A percentile compares a stretch with the other conserved stretches of the same genome.
Conservation (phyloP, 2,797 vertebrate species). For the Coregonus sp. region DNA sequence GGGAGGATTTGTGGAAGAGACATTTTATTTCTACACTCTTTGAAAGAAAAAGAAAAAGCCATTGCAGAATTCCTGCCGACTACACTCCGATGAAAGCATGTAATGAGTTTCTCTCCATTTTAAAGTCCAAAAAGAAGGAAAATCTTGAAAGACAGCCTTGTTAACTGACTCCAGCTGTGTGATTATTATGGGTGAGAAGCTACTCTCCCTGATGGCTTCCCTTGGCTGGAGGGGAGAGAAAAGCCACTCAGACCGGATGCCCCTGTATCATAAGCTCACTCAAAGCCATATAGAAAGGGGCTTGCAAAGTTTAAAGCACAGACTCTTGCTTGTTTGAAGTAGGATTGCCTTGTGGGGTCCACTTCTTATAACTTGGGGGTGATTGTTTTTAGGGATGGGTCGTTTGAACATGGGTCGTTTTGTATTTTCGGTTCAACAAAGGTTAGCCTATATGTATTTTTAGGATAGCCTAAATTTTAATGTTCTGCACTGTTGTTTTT, state of each 20-base stretch:
- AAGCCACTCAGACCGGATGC: not conserved
- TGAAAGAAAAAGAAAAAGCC: not conserved
- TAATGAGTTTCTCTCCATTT: not conserved
- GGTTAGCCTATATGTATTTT: constrained; percentile 18
- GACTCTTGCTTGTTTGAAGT: constrained; percentile 2
- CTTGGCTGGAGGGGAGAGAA: not conserved
- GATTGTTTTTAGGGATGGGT: not conserved
- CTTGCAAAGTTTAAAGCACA: constrained; percentile 13
- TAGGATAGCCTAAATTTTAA: not conserved
- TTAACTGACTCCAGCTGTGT: constrained; percentile 48
- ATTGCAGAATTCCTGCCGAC: not conserved
- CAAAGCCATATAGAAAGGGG: not conserved
- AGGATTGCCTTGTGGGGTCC: not conserved
- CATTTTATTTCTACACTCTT: not conserved
- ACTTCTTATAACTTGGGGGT: not conserved
- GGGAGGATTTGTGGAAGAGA: not conserved
- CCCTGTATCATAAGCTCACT: constrained; percentile 11
- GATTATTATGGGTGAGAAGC: constrained; percentile 30
- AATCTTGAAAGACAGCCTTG: constrained; percentile 6
- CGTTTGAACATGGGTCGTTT: not conserved
- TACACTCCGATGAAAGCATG: not conserved
- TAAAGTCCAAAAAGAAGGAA: not conserved
- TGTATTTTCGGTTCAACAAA: not conserved
- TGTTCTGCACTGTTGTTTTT: constrained; percentile 18
- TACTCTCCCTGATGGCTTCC: not conserved